Evolutionary conservation across 2,888 invertebrate genomes (phyloP).

Genomic region (Tetrapedia diversipes): DNA sequence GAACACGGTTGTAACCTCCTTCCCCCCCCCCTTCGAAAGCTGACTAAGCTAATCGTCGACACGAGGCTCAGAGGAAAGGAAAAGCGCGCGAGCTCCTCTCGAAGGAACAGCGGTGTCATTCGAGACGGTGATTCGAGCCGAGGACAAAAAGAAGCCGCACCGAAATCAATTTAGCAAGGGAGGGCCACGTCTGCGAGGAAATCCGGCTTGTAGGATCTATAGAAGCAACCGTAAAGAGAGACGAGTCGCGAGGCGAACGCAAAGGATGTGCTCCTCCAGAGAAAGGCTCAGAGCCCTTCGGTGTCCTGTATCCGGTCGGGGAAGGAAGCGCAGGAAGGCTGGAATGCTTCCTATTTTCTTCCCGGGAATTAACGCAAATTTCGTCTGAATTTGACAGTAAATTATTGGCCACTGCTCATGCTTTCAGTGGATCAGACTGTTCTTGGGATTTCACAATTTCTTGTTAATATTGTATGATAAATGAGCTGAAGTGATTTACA

Average conservation of each 20-base stretch:
- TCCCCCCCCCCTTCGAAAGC: not conserved
- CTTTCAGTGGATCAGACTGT: no score
- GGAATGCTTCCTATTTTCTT: conserved; percentile 51
- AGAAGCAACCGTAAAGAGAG: conserved; percentile 77
- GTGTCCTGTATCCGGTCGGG: conserved; percentile 67
- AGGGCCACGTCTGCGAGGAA: conserved; percentile 74
- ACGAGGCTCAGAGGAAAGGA: conserved; percentile 31
- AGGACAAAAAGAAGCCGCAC: conserved; percentile 78
- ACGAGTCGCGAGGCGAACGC: conserved; percentile 39
- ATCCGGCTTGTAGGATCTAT: conserved; percentile 79
- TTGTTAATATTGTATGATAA: no score
- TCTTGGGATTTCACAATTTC: no score
- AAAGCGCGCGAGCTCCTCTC: conserved; percentile 15
- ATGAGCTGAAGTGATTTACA: no score
- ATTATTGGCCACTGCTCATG: no score
- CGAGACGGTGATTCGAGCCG: conserved; percentile 36
- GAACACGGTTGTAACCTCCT: not conserved
- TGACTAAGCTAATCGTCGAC: conserved; percentile 55
- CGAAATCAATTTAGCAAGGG: conserved; percentile 75
- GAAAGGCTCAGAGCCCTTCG: conserved; percentile 67
- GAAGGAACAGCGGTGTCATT: conserved; percentile 44
- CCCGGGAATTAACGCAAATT: conserved; percentile 55
- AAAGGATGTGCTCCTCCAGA: conserved; percentile 55
- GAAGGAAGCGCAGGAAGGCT: conserved; percentile 36
- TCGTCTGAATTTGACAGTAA: conserved; percentile 16